phyloP scores from a whole-genome alignment of 2,888 invertebrate species.

The Drosophila ezoana region DNA sequence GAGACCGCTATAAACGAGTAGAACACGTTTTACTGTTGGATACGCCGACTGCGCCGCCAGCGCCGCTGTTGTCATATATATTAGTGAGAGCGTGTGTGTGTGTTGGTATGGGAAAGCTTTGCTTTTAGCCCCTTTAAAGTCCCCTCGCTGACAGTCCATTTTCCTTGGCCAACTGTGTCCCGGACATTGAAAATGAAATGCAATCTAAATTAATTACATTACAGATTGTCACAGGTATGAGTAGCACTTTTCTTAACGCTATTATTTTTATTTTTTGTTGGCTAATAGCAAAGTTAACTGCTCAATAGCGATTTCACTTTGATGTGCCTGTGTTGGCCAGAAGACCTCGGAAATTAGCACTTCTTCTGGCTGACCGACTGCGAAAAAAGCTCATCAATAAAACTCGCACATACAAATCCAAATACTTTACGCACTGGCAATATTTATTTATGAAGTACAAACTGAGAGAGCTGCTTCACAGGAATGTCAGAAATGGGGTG shows the following conservation, averaged over 20 bases:
- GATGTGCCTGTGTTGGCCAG: constrained; percentile 37
- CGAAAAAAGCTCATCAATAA: constrained; percentile 60
- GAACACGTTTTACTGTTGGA: constrained; percentile 78
- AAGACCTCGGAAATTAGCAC: constrained; percentile 69
- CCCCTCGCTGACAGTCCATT: constrained; percentile 55
- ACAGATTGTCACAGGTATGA: constrained; percentile 50
- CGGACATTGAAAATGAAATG: constrained; percentile 78
- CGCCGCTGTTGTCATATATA: constrained; percentile 18
- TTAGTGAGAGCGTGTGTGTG: constrained; percentile 9
- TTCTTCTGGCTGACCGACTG: constrained; percentile 35
- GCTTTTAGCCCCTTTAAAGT: constrained; percentile 40
- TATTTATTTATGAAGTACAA: constrained; percentile 26
- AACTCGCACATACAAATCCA: constrained; percentile 57
- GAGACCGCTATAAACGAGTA: constrained; percentile 62
- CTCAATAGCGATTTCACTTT: constrained; percentile 70
- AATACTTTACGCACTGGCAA: constrained; percentile 22
- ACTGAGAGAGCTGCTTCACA: constrained; percentile 22
- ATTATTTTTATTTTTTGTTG: constrained; percentile 16
- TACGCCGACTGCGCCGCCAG: constrained; percentile 45
- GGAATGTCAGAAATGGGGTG: constrained; percentile 64
- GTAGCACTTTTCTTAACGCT: constrained; percentile 28
- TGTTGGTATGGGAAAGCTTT: constrained; percentile 69
- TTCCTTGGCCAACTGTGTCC: constrained; percentile 65
- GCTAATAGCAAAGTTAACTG: constrained; percentile 35
- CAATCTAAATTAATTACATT: constrained; percentile 72